Evolutionary conservation across 2,888 invertebrate genomes (phyloP).

Genomic region (Diaprepes abbreviatus): DNA sequence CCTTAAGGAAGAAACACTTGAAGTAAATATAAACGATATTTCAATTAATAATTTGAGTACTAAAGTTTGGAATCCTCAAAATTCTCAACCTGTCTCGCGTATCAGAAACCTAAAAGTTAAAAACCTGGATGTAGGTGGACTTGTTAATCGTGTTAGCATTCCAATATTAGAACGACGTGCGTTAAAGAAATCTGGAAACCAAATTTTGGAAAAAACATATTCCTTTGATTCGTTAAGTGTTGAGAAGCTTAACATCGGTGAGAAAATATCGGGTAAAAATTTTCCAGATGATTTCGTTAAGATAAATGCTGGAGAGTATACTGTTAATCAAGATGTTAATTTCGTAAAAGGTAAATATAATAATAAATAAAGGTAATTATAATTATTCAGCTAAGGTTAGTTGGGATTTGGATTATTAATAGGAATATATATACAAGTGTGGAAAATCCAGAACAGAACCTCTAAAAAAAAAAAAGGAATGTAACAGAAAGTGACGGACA

Average conservation of each 20-base stretch:
- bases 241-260: slow-evolving; percentile 57
- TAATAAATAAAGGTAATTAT: no score
- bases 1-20: slow-evolving; percentile 29
- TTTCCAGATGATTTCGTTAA: slow-evolving; percentile 63
- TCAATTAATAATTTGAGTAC: slow-evolving; percentile 55
- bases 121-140: slow-evolving; percentile 67
- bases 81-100: slow-evolving; percentile 25
- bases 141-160: slow-evolving; percentile 69
- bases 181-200: slow-evolving; percentile 69
- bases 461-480: no score
- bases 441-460: no score
- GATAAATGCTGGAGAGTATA: slow-evolving; percentile 64
- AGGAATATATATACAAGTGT: no score
- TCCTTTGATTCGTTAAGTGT: slow-evolving; percentile 62
- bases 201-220: slow-evolving; percentile 66
- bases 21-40: slow-evolving; percentile 56
- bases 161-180: slow-evolving; percentile 66
- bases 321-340: slow-evolving; percentile 67
- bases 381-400: no score
- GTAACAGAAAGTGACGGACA: no score
- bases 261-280: slow-evolving; percentile 46
- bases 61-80: background rate
- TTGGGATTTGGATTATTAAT: no score
- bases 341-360: slow-evolving; percentile 62
- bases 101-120: slow-evolving; percentile 62